These are phyloP conservation scores for Drosophila pullipes DNA, from an alignment of 2,888 invertebrate genomes.

Conservation along the genomic window DNA sequence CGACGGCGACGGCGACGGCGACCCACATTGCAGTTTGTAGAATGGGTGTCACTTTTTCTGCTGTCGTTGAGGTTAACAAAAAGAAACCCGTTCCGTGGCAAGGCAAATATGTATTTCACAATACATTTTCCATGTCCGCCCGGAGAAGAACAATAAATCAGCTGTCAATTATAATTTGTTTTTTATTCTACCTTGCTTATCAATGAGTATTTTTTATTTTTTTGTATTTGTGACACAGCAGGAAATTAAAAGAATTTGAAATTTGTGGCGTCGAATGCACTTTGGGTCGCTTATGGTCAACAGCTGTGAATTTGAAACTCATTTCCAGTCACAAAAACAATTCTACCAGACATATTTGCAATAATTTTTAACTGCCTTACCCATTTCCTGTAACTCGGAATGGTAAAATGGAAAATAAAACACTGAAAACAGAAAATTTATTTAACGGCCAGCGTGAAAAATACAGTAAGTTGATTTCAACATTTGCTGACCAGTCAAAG, in stretches of 20 bases:
- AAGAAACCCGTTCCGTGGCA: conserved; percentile 60
- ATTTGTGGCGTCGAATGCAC: conserved; percentile 39
- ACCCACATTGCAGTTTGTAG: conserved; percentile 68
- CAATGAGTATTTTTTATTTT: conserved; percentile 19
- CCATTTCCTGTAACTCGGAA: conserved; percentile 57
- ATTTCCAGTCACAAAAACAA: conserved; percentile 30
- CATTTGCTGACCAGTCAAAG: conserved; percentile 59
- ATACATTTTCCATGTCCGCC: conserved; percentile 13
- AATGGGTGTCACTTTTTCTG: conserved; percentile 47
- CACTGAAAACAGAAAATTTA: conserved; percentile 31
- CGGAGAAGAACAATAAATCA: conserved; percentile 59
- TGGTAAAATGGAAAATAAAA: conserved; percentile 15
- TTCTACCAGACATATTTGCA: conserved; percentile 57
- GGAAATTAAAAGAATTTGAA: conserved; percentile 66
- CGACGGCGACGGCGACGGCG: conserved; percentile 26
- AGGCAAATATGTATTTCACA: conserved; percentile 41
- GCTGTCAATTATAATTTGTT: conserved; percentile 40
- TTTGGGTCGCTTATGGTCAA: conserved; percentile 4
- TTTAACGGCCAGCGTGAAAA: conserved; percentile 60
- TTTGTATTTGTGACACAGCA: conserved; percentile 11
- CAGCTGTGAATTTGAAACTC: conserved; percentile 36
- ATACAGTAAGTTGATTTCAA: conserved; percentile 69
- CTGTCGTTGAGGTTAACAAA: conserved; percentile 55
- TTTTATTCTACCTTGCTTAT: conserved; percentile 28
- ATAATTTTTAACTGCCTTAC: conserved; percentile 45